Evolutionary conservation across 1,140 invertebrate species (phyloP).

Genomic region (Philaenus spumarius): DNA sequence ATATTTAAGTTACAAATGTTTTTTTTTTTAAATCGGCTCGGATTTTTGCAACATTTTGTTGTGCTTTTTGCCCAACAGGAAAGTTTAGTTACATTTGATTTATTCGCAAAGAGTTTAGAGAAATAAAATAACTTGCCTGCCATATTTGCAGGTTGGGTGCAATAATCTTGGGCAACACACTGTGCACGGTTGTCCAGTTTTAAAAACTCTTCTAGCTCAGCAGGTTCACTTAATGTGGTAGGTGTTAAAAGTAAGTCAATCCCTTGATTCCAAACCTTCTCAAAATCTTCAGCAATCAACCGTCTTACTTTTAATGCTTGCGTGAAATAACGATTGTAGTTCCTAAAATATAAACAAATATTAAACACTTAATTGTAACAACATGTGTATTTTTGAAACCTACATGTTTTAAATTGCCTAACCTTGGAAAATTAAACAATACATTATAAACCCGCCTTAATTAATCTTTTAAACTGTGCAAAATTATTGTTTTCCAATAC

Average conservation of each 20-base stretch:
- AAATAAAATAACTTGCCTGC: constrained; percentile 52
- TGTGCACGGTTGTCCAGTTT: constrained; percentile 76
- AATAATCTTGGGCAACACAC: constrained; percentile 86
- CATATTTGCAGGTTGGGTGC: constrained; percentile 93
- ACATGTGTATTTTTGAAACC: no score
- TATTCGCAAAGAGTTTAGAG: neutral
- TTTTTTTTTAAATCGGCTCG: no score
- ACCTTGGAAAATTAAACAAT: no score
- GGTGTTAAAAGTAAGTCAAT: constrained; percentile 90
- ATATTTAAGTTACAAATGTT: no score
- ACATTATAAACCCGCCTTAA: no score
- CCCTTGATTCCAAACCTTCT: constrained; percentile 53
- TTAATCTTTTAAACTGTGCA: no score
- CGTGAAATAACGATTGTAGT: constrained; percentile 89
- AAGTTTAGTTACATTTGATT: no score
- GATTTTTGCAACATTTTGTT: no score
- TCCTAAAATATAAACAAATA: constrained; percentile 45
- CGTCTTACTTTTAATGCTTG: constrained; percentile 85
- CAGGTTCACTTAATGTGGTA: constrained; percentile 80
- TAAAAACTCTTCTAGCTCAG: constrained; percentile 69
- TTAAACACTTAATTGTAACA: no score
- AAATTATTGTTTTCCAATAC: no score
- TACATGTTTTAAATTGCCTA: no score
- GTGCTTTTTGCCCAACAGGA: no score
- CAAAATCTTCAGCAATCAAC: constrained; percentile 84